Evolutionary conservation across 2,797 vertebrate species (phyloP).

Genomic region (Falco concolor): DNA sequence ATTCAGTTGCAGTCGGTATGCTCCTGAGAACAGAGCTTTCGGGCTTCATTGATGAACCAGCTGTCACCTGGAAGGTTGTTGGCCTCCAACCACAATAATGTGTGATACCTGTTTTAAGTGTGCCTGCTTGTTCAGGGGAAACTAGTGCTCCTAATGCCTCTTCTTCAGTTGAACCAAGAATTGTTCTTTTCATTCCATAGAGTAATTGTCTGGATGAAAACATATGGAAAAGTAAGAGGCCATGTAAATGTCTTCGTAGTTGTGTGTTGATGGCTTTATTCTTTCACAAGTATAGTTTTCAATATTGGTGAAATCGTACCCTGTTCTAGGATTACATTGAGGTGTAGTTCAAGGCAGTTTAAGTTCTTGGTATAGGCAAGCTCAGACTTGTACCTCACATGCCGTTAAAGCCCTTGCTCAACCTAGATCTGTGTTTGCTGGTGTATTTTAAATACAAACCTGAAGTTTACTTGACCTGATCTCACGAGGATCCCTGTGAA

Average conservation of each 20-base stretch:
- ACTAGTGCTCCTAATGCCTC: background rate
- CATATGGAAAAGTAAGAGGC: background rate
- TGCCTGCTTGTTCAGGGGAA: background rate
- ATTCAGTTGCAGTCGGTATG: background rate
- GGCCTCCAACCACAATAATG: accelerated
- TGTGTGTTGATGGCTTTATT: background rate
- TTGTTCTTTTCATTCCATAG: background rate
- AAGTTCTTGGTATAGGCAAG: background rate
- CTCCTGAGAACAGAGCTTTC: background rate
- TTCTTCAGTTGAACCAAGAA: background rate
- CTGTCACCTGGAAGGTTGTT: background rate
- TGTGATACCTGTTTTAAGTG: background rate
- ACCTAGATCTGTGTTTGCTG: background rate
- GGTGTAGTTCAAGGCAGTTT: background rate
- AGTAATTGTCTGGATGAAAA: background rate
- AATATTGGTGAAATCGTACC: background rate
- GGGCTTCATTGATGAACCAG: background rate
- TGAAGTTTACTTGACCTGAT: background rate
- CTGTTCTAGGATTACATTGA: background rate
- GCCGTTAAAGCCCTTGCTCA: background rate
- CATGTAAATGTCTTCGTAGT: background rate
- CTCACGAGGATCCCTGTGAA: background rate
- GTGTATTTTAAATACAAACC: background rate
- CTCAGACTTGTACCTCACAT: background rate
- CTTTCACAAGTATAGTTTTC: background rate